Percentiles rank a stretch among this genome's conserved stretches.
Evolutionary conservation across 2,888 invertebrate species (phyloP).

Genomic region (Drosophila nr. perissopoda): DNA sequence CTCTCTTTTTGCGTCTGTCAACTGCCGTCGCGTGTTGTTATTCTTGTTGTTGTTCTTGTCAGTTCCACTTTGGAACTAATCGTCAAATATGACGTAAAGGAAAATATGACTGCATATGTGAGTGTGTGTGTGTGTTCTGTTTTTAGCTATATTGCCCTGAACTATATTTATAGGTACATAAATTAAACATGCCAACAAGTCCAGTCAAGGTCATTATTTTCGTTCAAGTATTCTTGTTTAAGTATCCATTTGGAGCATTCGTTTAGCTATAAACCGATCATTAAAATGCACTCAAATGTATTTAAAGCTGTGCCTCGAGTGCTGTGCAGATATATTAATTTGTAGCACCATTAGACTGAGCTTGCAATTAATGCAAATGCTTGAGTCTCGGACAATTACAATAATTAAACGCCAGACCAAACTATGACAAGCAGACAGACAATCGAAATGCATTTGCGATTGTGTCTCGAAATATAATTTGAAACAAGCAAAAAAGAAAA

Average conservation of each 20-base stretch:
- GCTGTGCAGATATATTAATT: conserved; percentile 2
- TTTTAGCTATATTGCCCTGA: conserved; percentile 56
- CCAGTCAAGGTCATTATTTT: conserved; percentile 66
- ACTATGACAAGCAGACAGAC: conserved; percentile 17
- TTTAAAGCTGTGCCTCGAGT: conserved; percentile 2
- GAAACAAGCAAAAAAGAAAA: conserved; percentile 52
- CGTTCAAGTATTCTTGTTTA: conserved; percentile 23
- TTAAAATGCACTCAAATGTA: conserved; percentile 54
- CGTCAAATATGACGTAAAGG: conserved; percentile 67
- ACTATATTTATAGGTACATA: conserved; percentile 72
- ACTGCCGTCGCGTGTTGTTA: conserved; percentile 53
- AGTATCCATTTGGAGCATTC: conserved; percentile 18
- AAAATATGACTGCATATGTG: conserved; percentile 25
- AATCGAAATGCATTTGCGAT: conserved; percentile 39
- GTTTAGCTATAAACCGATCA: conserved; percentile 30
- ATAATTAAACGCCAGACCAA: conserved; percentile 49
- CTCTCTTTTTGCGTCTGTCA: conserved; percentile 31
- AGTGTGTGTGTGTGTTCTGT: conserved; percentile 10
- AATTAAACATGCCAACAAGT: conserved; percentile 60
- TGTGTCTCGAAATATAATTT: conserved; percentile 73
- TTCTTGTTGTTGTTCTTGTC: conserved; percentile 33
- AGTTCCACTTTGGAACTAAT: conserved; percentile 57
- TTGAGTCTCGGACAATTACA: conserved; percentile 31
- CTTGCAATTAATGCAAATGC: conserved; percentile 7
- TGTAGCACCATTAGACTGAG: conserved; percentile 7